Evolutionary conservation across 1,140 invertebrate genomes (phyloP).

Genomic region (Potamilus streckersoni): DNA sequence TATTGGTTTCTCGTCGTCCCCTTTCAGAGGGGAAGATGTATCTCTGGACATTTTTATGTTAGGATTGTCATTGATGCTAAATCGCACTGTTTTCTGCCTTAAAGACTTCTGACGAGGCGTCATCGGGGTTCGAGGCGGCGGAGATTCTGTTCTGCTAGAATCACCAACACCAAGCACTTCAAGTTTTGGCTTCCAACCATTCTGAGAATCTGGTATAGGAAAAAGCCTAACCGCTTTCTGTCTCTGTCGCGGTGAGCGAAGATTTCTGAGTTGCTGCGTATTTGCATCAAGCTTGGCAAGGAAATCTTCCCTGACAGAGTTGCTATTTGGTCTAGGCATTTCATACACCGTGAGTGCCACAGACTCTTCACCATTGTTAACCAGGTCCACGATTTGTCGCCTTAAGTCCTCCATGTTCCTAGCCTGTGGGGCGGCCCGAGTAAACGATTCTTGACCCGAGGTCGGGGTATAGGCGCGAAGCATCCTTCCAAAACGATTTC

Average conservation of each 20-base stretch:
- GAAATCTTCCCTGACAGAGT: slow-evolving; percentile 6
- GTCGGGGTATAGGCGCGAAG: slow-evolving; percentile 7
- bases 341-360: neutral
- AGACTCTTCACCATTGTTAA: slow-evolving; percentile 5
- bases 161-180: slow-evolving; percentile 1
- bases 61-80: slow-evolving; percentile 22
- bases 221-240: neutral
- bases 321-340: neutral
- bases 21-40: neutral
- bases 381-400: slow-evolving; percentile 28
- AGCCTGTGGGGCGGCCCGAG: slow-evolving; percentile 4
- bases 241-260: neutral
- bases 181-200: slow-evolving; percentile 7
- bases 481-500: slow-evolving; percentile 16
- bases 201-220: neutral
- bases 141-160: neutral
- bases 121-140: slow-evolving; percentile 13
- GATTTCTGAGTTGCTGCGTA: neutral
- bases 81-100: slow-evolving; percentile 27
- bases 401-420: slow-evolving; percentile 18
- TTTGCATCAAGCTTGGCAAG: neutral
- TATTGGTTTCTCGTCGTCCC: neutral
- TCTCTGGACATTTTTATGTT: slow-evolving; percentile 8
- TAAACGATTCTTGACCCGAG: slow-evolving; percentile 1
- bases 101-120: neutral